phyloP scores from a whole-genome alignment of 64 coral and sea anemone species.

The Montipora efflorescens region DNA sequence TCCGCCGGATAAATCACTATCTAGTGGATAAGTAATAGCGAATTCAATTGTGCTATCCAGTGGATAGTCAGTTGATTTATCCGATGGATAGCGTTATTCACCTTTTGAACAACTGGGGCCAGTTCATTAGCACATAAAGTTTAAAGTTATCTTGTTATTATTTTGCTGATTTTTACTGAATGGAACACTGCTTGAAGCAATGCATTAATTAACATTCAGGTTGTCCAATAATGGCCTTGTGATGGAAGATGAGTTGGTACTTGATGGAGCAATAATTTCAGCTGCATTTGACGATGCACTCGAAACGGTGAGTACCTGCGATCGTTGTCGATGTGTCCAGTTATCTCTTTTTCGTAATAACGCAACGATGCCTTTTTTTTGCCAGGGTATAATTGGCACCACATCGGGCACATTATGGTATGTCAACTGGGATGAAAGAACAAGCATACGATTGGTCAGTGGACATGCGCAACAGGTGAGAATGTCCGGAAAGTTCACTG shows the following conservation, averaged over 20 bases:
- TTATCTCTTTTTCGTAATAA: background rate
- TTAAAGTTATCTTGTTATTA: too few relatives aligned
- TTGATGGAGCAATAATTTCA: slow-evolving; percentile 86
- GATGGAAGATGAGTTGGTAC: slow-evolving; percentile 98
- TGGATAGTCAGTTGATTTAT: too few relatives aligned
- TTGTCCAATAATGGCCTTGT: slow-evolving; percentile 87
- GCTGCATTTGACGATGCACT: slow-evolving; percentile 84
- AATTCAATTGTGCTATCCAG: too few relatives aligned
- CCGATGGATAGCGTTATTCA: too few relatives aligned
- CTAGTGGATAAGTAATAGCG: too few relatives aligned
- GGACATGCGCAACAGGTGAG: slow-evolving; percentile 89
- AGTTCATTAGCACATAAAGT: too few relatives aligned
- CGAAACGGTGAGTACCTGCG: slow-evolving; percentile 72
- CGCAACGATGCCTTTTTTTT: background rate
- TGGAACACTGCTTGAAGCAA: background rate
- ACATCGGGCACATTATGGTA: slow-evolving; percentile 94
- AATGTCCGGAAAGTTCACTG: too few relatives aligned
- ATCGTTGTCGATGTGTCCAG: background rate
- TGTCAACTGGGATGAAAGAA: slow-evolving; percentile 97
- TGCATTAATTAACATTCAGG: slow-evolving; percentile 22
- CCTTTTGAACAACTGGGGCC: too few relatives aligned
- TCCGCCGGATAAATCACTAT: too few relatives aligned
- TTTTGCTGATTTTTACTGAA: background rate
- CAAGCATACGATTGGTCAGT: slow-evolving; percentile 95
- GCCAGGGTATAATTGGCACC: slow-evolving; percentile 92